These are phyloP conservation scores for Caiman crocodilus DNA, from an alignment of 2,797 vertebrate species.

Conservation along the genomic window DNA sequence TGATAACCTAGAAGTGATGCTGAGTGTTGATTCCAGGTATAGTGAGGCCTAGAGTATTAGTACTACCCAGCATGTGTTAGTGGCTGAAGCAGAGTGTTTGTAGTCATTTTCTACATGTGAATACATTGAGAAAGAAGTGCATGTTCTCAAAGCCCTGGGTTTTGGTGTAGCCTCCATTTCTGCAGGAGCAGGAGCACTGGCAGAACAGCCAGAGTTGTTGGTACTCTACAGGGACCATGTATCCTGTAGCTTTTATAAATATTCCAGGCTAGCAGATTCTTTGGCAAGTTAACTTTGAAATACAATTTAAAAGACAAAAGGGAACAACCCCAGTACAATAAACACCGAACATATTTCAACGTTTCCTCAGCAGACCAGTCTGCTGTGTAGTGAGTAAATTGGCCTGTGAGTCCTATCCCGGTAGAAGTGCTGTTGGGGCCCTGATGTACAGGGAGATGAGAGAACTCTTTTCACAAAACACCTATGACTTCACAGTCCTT, in stretches of 20 bases:
- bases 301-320: neutral
- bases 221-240: neutral
- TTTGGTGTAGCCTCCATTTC: neutral
- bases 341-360: accelerated
- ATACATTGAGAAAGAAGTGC: neutral
- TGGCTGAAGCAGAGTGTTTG: constrained; percentile 3
- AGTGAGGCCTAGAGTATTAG: accelerated
- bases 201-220: neutral
- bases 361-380: neutral
- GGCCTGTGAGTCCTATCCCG: neutral
- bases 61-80: neutral
- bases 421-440: no score
- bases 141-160: neutral
- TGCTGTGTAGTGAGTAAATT: neutral
- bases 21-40: accelerated
- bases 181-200: neutral
- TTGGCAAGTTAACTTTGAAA: constrained; percentile 1
- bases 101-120: neutral
- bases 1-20: neutral
- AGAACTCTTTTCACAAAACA: no score
- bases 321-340: neutral
- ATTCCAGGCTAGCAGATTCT: neutral
- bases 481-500: no score
- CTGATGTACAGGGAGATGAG: no score
- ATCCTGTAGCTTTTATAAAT: neutral